Evolutionary conservation across 2,113 vertebrate species (phyloP).

Genomic region (Connochaetes taurinus): DNA sequence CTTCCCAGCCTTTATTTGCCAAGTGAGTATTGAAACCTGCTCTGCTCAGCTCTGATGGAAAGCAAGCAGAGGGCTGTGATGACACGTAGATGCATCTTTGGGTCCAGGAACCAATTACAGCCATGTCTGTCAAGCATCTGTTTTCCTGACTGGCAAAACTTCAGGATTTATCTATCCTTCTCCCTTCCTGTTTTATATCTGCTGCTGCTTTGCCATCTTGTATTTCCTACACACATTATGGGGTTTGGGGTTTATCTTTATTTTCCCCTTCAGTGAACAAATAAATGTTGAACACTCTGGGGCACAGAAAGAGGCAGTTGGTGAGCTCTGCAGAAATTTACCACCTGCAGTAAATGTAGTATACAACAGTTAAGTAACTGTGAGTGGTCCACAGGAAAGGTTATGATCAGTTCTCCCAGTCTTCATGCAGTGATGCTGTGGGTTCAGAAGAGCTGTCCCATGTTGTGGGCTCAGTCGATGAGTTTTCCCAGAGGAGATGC

Average conservation of each 20-base stretch:
- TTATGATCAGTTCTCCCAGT: neutral
- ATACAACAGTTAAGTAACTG: neutral
- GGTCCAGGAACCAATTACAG: neutral
- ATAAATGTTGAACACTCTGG: neutral
- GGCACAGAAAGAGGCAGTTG: neutral
- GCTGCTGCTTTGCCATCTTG: neutral
- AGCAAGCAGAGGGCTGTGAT: neutral
- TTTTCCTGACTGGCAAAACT: constrained; percentile 19
- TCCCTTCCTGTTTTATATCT: constrained; percentile 3
- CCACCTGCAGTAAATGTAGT: neutral
- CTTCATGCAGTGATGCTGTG: neutral
- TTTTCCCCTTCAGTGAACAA: neutral
- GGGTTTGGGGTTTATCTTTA: neutral
- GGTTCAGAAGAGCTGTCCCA: neutral
- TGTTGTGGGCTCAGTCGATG: neutral
- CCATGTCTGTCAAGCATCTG: neutral
- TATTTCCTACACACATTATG: neutral
- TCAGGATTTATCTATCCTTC: neutral
- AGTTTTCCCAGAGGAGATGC: neutral
- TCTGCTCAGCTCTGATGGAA: neutral
- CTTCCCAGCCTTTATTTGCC: constrained; percentile 14
- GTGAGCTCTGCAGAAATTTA: neutral
- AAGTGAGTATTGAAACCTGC: neutral
- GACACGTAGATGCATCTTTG: neutral
- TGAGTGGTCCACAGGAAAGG: neutral